phyloP scores from a whole-genome alignment of 2,113 vertebrate genomes.

The Mastomys coucha region DNA sequence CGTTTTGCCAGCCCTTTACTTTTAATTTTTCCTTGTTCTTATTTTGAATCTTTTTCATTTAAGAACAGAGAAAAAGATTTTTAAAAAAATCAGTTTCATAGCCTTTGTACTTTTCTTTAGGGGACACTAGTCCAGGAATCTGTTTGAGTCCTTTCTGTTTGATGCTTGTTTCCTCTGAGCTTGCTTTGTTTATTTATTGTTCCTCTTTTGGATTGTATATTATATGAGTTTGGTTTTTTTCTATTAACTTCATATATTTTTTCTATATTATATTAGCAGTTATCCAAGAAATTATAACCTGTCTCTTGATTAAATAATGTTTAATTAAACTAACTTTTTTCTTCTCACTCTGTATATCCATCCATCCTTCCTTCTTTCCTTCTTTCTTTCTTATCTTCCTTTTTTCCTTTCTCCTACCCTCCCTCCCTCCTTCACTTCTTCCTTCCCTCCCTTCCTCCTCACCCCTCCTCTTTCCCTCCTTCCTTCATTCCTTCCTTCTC shows the following conservation, averaged over 20 bases:
- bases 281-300: not conserved
- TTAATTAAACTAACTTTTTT: not conserved
- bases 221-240: not conserved
- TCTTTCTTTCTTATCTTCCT: not conserved
- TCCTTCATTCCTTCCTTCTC: no score
- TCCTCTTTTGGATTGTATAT: not conserved
- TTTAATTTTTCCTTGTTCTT: not conserved
- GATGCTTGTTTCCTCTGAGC: not conserved
- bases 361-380: not conserved
- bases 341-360: no score
- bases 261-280: not conserved
- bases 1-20: not conserved
- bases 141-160: not conserved
- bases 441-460: accelerated
- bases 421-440: accelerated
- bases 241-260: not conserved
- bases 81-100: not conserved
- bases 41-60: not conserved
- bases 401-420: accelerated
- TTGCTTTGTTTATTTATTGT: not conserved
- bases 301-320: not conserved
- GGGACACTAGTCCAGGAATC: not conserved
- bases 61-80: not conserved
- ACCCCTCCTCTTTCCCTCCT: no score
- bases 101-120: not conserved